These are phyloP conservation scores for Petroica traversi DNA, from an alignment of 2,113 vertebrate genomes.

Conservation along the genomic window DNA sequence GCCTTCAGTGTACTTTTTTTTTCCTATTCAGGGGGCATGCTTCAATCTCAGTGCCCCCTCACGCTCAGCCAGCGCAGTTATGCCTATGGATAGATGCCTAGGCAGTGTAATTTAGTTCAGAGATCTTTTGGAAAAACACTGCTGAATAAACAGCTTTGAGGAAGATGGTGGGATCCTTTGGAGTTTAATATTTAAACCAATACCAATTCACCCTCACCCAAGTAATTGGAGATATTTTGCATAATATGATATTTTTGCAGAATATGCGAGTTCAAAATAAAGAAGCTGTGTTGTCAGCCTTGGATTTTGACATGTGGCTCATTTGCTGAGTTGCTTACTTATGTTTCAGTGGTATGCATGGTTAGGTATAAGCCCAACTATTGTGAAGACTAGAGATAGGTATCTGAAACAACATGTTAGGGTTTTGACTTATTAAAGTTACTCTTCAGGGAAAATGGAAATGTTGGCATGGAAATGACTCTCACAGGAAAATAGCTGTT, in stretches of 20 bases:
- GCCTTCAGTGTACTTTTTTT: neutral
- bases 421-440: neutral
- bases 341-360: neutral
- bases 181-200: neutral
- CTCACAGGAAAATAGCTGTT: neutral
- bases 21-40: rapidly evolving
- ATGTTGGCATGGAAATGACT: neutral
- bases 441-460: neutral
- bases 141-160: neutral
- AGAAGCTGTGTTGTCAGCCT: neutral
- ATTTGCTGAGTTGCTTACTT: neutral
- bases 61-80: rapidly evolving
- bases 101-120: neutral
- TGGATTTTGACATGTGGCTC: neutral
- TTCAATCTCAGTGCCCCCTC: neutral
- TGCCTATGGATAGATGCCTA: neutral
- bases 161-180: neutral
- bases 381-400: neutral
- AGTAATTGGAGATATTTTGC: neutral
- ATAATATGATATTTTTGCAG: neutral
- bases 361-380: neutral
- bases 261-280: neutral
- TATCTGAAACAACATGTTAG: neutral
- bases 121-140: neutral
- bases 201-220: neutral